Evolutionary conservation across 1,140 invertebrate species (phyloP).

Genomic region (Caenorhabditis remanei): DNA sequence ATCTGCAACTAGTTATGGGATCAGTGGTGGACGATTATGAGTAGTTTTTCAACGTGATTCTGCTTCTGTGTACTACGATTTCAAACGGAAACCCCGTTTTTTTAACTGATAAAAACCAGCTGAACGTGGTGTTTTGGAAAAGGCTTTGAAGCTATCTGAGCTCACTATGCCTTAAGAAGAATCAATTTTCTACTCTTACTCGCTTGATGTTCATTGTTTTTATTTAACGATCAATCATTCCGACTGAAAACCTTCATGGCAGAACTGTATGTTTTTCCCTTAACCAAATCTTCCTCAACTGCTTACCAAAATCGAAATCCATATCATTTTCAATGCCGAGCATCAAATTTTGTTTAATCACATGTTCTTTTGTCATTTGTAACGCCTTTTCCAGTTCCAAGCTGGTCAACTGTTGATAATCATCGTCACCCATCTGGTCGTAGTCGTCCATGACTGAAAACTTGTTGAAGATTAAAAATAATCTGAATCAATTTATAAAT

Average conservation of each 20-base stretch:
- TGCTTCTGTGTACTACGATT: too few relatives aligned
- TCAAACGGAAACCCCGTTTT: too few relatives aligned
- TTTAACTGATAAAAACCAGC: too few relatives aligned
- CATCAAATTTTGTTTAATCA: not conserved
- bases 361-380: not conserved
- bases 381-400: not conserved
- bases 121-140: too few relatives aligned
- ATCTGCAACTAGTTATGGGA: not conserved
- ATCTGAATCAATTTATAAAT: not conserved
- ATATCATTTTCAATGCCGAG: conserved; percentile 19
- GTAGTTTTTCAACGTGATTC: not conserved
- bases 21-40: not conserved
- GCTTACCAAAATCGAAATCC: conserved; percentile 29
- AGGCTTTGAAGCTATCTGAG: too few relatives aligned
- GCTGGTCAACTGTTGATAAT: not conserved
- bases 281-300: not conserved
- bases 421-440: not conserved
- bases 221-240: too few relatives aligned
- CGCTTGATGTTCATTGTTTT: too few relatives aligned
- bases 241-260: too few relatives aligned
- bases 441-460: conserved; percentile 30
- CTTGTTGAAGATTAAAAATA: not conserved
- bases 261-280: too few relatives aligned
- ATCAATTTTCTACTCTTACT: too few relatives aligned
- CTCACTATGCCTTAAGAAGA: too few relatives aligned